Percentiles rank a stretch among this genome's conserved stretches.
phyloP scores from a whole-genome alignment of 2,797 vertebrate species.

The Gymnoscopelus microlampas region DNA sequence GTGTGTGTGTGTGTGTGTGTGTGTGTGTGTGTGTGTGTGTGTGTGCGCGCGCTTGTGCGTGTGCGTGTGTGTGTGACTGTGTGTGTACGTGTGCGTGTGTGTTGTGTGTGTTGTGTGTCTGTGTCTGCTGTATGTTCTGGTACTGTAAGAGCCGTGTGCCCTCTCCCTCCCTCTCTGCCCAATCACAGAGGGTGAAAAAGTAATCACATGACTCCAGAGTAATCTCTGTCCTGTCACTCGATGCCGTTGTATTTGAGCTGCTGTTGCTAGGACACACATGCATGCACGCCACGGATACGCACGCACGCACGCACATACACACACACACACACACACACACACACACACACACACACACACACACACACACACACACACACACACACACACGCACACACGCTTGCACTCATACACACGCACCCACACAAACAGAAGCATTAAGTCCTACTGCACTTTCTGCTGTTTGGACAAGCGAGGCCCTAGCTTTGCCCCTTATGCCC shows the following conservation, averaged over 20 bases:
- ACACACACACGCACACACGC: constrained; percentile 22
- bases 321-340: constrained; percentile 5
- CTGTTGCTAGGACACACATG: constrained; percentile 49
- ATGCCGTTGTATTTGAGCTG: constrained; percentile 65
- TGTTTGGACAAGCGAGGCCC: constrained; percentile 8
- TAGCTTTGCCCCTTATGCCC: not conserved
- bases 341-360: constrained; percentile 10
- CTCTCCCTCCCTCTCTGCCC: constrained; percentile 50
- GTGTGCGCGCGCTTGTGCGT: constrained; percentile 18
- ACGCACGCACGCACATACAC: not conserved
- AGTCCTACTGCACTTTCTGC: constrained; percentile 24
- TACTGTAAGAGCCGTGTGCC: constrained; percentile 54
- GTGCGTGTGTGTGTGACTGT: constrained; percentile 21
- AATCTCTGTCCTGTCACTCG: constrained; percentile 66
- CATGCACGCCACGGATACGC: not conserved
- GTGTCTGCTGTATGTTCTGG: not conserved
- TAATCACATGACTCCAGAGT: constrained; percentile 67
- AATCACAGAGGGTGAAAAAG: constrained; percentile 62
- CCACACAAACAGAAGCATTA: constrained; percentile 47
- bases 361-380: not conserved
- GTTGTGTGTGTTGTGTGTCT: not conserved
- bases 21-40: constrained; percentile 22
- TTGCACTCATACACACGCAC: not conserved
- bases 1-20: constrained; percentile 22
- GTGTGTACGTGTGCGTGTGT: constrained; percentile 22